phyloP scores from a whole-genome alignment of 2,113 vertebrate genomes.

The Xiphorhynchus elegans region DNA sequence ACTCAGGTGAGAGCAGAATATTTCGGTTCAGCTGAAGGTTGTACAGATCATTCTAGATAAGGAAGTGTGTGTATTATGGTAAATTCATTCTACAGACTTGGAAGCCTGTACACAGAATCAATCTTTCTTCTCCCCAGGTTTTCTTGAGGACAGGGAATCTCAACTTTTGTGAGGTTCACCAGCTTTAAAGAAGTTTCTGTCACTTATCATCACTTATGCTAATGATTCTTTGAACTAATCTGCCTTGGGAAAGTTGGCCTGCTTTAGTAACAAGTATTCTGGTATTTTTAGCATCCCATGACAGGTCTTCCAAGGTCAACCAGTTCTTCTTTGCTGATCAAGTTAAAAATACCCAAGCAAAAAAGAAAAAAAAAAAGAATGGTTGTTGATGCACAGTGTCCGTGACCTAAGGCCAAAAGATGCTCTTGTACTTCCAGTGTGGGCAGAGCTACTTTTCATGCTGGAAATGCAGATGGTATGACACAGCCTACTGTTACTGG shows the following conservation, averaged over 20 bases:
- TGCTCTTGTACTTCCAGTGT: background rate
- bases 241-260: background rate
- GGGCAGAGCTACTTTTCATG: constrained; percentile 27
- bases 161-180: background rate
- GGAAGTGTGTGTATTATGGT: background rate
- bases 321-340: background rate
- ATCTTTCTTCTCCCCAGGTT: background rate
- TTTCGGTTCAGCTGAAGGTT: background rate
- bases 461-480: constrained; percentile 43
- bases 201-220: background rate
- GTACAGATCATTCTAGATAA: background rate
- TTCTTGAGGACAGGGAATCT: background rate
- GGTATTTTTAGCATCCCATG: background rate
- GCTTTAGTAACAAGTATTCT: background rate
- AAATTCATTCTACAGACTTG: background rate
- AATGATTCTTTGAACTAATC: background rate
- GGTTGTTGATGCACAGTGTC: background rate
- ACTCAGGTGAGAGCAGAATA: background rate
- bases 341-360: background rate
- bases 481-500: constrained; percentile 22
- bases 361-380: background rate
- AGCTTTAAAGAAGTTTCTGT: background rate
- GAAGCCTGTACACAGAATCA: background rate
- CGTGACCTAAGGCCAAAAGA: background rate
- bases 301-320: background rate